Evolutionary conservation across 2,888 invertebrate genomes (phyloP).

Genomic region (Lordiphosa andalusiaca): DNA sequence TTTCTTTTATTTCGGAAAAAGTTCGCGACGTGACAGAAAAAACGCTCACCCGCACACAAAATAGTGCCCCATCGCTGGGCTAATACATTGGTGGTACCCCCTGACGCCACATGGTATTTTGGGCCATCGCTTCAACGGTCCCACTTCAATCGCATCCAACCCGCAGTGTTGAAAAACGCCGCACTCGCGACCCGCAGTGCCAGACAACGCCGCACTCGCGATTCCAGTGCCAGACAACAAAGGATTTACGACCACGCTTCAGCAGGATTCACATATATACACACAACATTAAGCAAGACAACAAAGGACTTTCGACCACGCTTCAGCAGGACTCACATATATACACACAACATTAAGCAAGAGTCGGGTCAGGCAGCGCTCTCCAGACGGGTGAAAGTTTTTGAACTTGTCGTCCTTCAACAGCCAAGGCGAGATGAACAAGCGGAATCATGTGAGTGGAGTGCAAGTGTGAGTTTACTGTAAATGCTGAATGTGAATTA

Average conservation of each 20-base stretch:
- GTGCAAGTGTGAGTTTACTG: constrained; percentile 14
- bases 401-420: constrained; percentile 52
- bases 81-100: too few species aligned
- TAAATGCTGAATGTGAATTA: constrained; percentile 20
- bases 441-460: constrained; percentile 78
- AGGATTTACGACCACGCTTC: too few species aligned
- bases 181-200: too few species aligned
- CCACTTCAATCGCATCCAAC: too few species aligned
- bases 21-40: too few species aligned
- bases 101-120: too few species aligned
- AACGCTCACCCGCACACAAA: too few species aligned
- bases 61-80: too few species aligned
- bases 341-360: neutral
- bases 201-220: too few species aligned
- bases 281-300: constrained; percentile 34
- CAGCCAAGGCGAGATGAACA: constrained; percentile 72
- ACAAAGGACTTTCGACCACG: constrained; percentile 36
- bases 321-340: constrained; percentile 37
- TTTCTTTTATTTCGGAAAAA: too few species aligned
- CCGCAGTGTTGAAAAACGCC: too few species aligned
- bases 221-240: constrained; percentile 66
- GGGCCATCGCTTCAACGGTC: too few species aligned
- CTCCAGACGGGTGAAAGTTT: constrained; percentile 57
- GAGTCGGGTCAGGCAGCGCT: constrained; percentile 50
- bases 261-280: constrained; percentile 39